These are phyloP conservation scores for Mus spretus DNA, from an alignment of 2,797 vertebrate genomes.

Conservation along the genomic window DNA sequence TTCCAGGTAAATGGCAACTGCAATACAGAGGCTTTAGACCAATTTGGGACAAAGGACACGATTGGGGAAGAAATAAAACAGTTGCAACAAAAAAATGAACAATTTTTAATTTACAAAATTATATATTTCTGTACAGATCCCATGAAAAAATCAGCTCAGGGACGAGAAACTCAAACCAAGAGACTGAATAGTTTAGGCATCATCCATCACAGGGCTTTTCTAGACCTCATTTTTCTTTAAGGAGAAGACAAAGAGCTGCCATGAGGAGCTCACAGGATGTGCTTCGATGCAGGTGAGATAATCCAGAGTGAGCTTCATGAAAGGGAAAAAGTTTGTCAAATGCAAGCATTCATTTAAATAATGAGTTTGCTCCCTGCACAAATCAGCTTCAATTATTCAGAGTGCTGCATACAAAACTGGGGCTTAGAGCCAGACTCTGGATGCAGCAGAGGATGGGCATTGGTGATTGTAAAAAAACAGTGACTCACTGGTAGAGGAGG, in stretches of 20 bases:
- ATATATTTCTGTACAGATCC: not conserved
- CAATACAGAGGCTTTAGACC: constrained; percentile 41
- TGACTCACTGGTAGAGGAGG: not conserved
- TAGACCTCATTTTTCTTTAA: not conserved
- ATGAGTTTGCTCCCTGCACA: not conserved
- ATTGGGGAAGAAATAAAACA: constrained; percentile 56
- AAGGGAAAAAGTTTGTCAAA: constrained; percentile 39
- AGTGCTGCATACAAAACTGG: not conserved
- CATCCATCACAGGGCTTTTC: not conserved
- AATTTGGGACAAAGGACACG: constrained; percentile 42
- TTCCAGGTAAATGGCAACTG: not conserved
- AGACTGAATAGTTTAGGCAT: not conserved
- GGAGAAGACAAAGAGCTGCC: not conserved
- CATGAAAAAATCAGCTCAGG: not conserved
- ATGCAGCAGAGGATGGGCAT: not conserved
- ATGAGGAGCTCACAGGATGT: not conserved
- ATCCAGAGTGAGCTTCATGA: not conserved
- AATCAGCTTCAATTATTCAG: not conserved
- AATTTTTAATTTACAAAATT: constrained; percentile 52
- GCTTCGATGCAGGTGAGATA: not conserved
- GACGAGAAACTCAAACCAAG: not conserved
- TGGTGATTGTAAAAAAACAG: not conserved
- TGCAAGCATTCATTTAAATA: constrained; percentile 2
- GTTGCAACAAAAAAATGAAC: constrained; percentile 39
- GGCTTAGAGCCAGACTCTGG: not conserved